A percentile compares a stretch with the other conserved stretches of the same genome.
These are phyloP conservation scores for Pao palembangensis DNA, from an alignment of 2,113 vertebrate genomes.

Conservation along the genomic window DNA sequence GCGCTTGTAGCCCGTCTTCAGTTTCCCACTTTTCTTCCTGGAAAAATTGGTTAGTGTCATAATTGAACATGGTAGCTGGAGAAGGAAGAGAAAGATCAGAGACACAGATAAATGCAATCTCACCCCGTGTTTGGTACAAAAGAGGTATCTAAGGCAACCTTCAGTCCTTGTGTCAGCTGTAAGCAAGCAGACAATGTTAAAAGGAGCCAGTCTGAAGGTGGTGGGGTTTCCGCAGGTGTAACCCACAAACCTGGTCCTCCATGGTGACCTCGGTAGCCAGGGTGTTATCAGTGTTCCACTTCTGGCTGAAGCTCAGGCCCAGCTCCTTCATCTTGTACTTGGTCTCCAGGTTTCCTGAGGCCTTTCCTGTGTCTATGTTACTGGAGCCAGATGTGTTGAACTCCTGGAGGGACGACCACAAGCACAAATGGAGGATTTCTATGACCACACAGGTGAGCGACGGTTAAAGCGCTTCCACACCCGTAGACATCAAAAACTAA, in stretches of 20 bases:
- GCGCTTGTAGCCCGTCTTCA: slow-evolving; percentile 91
- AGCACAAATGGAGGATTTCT: no score
- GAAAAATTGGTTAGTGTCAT: neutral
- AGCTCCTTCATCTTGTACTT: slow-evolving; percentile 90
- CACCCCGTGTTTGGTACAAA: slow-evolving; percentile 98
- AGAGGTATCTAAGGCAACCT: slow-evolving; percentile 87
- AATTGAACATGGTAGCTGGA: neutral
- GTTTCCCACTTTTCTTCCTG: slow-evolving; percentile 96
- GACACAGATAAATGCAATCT: slow-evolving; percentile 26
- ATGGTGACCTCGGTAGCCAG: slow-evolving; percentile 84
- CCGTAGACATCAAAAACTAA: no score
- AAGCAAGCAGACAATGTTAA: slow-evolving; percentile 14
- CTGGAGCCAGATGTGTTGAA: slow-evolving; percentile 89
- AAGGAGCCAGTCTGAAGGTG: neutral
- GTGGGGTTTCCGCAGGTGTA: neutral
- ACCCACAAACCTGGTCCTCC: slow-evolving; percentile 86
- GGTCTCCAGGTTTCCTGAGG: slow-evolving; percentile 88
- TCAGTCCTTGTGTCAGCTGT: slow-evolving; percentile 88
- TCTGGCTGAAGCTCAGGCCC: slow-evolving; percentile 88
- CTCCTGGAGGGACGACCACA: slow-evolving; percentile 72
- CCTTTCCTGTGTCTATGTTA: slow-evolving; percentile 91
- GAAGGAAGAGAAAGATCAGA: neutral
- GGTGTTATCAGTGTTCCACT: slow-evolving; percentile 96
- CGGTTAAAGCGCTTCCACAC: neutral
- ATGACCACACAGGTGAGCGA: neutral